A percentile compares a stretch with the other conserved stretches of the same genome.
Conservation (phyloP, 2,113 vertebrate species). For the Ancistrus triradiatus region DNA sequence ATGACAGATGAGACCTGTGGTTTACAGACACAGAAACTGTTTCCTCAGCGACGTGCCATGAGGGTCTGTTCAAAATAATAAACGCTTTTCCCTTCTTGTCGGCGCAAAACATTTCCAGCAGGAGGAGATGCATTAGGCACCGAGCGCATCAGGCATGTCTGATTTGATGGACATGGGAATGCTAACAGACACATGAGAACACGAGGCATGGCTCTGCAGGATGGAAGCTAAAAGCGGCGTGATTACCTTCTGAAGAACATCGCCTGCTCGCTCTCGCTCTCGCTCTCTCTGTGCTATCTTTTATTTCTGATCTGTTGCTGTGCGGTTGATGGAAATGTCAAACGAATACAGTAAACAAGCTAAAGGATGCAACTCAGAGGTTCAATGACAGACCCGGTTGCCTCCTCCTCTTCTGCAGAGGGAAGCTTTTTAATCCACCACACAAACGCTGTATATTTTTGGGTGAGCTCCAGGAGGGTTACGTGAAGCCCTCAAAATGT, state of each 20-base stretch:
- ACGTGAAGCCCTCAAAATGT: background rate
- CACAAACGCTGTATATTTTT: background rate
- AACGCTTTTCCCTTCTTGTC: background rate
- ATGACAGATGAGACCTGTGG: no score
- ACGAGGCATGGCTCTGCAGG: slow-evolving; percentile 22
- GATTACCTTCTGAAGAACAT: slow-evolving; percentile 12
- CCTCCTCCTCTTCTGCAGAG: background rate
- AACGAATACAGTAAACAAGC: slow-evolving; percentile 4
- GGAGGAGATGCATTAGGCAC: background rate
- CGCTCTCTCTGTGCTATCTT: background rate
- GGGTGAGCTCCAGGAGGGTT: background rate
- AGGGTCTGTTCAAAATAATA: slow-evolving; percentile 14
- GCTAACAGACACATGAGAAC: slow-evolving; percentile 5
- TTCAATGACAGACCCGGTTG: background rate
- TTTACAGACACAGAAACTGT: background rate
- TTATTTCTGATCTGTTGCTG: slow-evolving; percentile 5
- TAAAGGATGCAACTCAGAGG: background rate
- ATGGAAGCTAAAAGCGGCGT: slow-evolving; percentile 19
- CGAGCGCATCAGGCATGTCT: slow-evolving; percentile 4
- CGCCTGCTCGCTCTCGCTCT: background rate
- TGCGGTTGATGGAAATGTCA: slow-evolving; percentile 9
- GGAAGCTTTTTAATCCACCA: background rate
- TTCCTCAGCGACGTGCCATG: background rate
- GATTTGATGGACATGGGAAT: background rate
- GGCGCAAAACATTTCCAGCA: background rate